Conservation (phyloP, 2,888 invertebrate species). For the Cantharis lateralis region DNA sequence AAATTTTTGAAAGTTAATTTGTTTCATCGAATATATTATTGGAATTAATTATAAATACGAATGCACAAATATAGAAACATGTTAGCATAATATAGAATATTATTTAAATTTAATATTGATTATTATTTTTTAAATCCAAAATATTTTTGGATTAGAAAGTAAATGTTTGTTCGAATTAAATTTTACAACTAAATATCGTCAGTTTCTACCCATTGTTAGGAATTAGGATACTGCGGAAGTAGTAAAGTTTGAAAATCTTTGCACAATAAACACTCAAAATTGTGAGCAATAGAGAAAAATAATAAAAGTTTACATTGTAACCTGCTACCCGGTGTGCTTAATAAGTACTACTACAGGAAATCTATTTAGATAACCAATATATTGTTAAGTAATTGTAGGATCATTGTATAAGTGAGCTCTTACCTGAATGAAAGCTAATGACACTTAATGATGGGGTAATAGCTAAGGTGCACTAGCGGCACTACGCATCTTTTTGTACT, state of each 20-base stretch:
- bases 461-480: neutral
- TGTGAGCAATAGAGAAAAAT: neutral
- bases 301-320: neutral
- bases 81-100: too few relatives aligned
- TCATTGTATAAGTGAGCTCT: neutral
- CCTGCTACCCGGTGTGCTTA: neutral
- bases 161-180: neutral
- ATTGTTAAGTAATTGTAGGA: constrained; percentile 8
- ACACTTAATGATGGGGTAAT: constrained; percentile 21
- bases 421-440: constrained; percentile 22
- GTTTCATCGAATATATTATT: too few relatives aligned
- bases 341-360: neutral
- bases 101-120: too few relatives aligned
- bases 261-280: neutral
- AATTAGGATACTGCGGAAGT: neutral
- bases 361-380: neutral
- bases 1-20: too few relatives aligned
- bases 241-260: neutral
- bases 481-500: constrained; percentile 10
- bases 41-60: too few relatives aligned
- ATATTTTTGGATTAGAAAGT: neutral
- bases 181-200: neutral
- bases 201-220: neutral
- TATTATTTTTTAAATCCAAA: too few relatives aligned
- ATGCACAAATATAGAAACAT: too few relatives aligned